Evolutionary conservation across 2,797 vertebrate genomes (phyloP).

Genomic region (Arctocebus calabarensis): DNA sequence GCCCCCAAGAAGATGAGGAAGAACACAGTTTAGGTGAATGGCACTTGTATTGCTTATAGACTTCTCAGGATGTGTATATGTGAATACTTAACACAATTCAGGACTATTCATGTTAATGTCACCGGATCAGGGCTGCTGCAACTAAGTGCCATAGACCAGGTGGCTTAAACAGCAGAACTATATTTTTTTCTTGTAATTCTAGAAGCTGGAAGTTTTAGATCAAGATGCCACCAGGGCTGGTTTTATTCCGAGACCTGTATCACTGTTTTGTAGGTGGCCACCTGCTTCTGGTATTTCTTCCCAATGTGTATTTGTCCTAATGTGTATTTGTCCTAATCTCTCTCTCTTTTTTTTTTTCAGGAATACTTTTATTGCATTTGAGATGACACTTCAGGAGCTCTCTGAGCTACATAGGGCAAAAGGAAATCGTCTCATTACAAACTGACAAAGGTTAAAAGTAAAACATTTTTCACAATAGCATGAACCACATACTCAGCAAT

Average conservation of each 20-base stretch:
- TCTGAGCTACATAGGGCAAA: constrained; percentile 95
- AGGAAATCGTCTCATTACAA: constrained; percentile 96
- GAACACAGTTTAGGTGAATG: rapidly evolving
- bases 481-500: constrained; percentile 95
- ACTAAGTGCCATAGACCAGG: rapidly evolving
- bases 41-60: neutral
- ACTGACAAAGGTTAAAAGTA: constrained; percentile 95
- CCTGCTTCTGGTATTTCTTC: neutral
- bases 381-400: constrained; percentile 95
- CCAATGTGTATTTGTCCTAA: neutral
- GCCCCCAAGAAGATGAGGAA: no score
- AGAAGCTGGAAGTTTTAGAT: neutral
- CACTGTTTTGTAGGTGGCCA: neutral
- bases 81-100: neutral
- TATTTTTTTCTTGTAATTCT: neutral
- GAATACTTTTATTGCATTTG: constrained; percentile 95
- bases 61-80: neutral
- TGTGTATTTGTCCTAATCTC: neutral
- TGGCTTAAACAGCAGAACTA: neutral
- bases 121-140: neutral
- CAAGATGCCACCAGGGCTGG: neutral
- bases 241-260: neutral
- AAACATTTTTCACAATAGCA: constrained; percentile 96
- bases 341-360: constrained; percentile 79
- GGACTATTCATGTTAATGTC: rapidly evolving